Base-by-base conservation (phyloP, 2,888 invertebrate species). In the Tenthredo mesomela region DNA sequence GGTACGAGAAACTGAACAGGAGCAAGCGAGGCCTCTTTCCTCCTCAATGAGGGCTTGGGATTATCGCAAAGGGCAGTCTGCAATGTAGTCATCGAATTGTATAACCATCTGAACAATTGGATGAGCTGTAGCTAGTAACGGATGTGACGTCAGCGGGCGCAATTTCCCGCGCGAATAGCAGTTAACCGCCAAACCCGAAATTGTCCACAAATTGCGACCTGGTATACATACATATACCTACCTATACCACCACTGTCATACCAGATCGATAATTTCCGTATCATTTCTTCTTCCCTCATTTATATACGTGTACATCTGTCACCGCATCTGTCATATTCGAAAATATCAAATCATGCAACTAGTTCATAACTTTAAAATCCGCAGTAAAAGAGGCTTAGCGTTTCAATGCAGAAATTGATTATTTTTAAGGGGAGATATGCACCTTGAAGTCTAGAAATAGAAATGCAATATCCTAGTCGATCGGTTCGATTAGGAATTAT, bases 131-230 rank as follows among this genome's bases (percentile, higher is more conserved):
- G 87, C 90, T 90, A 89, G 89, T 89, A 90, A 90, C 92, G 92
- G 92, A 92, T 91, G 91, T 91, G 92, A 92, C 91, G 92, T 92
- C 92, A 92, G 92, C 92, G 91, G 91, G 91, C 89, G 92, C 92
- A 92, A 92, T 92, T 92, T 92, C 92, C 90, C 89, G 90, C 88
- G 90, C 91, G 92, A 92, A 92, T 92, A 92, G 92, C 91, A 92
- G 92, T 91, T 82, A 92, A 92, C 91, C 92, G 91, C 91, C 90
- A 91, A 92, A 86, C 90, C 90, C 90, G 90, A 92, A 92, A 92
- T 92, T 91, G 92, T 91, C 89, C 90, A 89, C 82, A 82, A 85
- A 85, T 83, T 82, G 85, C 85, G 75, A 73, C 86, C 86, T 86
- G 86, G 87, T 89, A 90, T 89, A 90, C 90, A 47, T 40, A 9